phyloP scores from a whole-genome alignment of 2,888 invertebrate genomes.

The Xanthia togata region DNA sequence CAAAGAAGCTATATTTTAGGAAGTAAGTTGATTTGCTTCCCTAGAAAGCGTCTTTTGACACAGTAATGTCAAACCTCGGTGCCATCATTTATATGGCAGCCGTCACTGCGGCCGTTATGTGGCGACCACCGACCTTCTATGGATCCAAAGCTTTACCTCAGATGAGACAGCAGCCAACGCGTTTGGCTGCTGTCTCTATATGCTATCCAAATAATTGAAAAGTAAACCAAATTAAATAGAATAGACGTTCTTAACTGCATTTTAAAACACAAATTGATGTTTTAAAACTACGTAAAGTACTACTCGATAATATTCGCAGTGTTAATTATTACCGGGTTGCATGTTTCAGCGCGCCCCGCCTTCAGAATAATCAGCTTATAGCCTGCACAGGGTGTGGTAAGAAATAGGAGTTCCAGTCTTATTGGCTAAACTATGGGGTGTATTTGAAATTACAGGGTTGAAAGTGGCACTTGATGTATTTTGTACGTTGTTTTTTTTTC shows the following conservation, averaged over 20 bases:
- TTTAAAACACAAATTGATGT: conserved; percentile 29
- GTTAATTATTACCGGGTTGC: conserved; percentile 62
- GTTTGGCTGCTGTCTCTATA: too few relatives aligned
- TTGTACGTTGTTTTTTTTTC: conserved; percentile 6
- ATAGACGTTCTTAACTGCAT: neutral
- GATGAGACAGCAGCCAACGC: too few relatives aligned
- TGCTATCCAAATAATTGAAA: neutral
- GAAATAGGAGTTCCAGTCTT: conserved; percentile 36
- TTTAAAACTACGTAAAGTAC: conserved; percentile 35
- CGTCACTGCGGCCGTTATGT: neutral
- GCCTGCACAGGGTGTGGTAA: conserved; percentile 39
- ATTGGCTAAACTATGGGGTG: conserved; percentile 37
- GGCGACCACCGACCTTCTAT: neutral
- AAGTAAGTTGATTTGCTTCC: too few relatives aligned
- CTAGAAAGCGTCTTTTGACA: too few relatives aligned
- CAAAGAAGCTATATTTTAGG: too few relatives aligned
- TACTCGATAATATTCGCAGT: conserved; percentile 54
- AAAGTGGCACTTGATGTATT: conserved; percentile 33
- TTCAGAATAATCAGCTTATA: conserved; percentile 51
- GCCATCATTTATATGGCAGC: neutral
- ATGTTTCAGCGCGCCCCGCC: conserved; percentile 68
- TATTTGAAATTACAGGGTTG: conserved; percentile 34
- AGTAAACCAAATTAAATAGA: neutral
- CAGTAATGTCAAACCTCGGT: too few relatives aligned
- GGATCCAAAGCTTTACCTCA: too few relatives aligned